Evolutionary conservation across 1,140 invertebrate species (phyloP), one percentile per base, ranked within the genome.

Genomic region (Bombyx mandarina): DNA sequence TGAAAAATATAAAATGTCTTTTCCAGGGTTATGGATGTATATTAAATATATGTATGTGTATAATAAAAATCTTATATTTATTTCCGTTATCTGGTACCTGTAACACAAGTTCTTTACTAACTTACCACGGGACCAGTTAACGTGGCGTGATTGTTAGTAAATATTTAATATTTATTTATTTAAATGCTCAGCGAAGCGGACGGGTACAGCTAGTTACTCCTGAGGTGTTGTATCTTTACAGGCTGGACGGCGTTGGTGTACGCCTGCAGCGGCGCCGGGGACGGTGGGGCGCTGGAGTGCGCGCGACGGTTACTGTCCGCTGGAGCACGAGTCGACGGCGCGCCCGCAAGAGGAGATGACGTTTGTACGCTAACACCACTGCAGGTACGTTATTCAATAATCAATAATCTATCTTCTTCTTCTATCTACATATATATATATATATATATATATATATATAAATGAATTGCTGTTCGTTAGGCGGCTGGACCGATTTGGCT

Each of bases 241-340:
- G 80, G 89, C 65, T 76, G 77, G 89, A 80, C 0, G 75, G 71
- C 2, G 70, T 57, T 0, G 67, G 84, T 88, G 18, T 89, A 88
- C 71, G 86, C 89, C 35, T 86, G 83, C 59, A 88, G 89, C 2
- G 66, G 63, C 0, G 56, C 46, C 8, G 79, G 85, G 0, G 78
- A 83, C 4, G 82, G 79, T 50, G 89, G 89, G 6, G 87, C 92
- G 54, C 67, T 80, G 6, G 79, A 86, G 12, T 90, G 91, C 42
- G 92, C 91, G 0, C 88, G 91, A 54, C 88, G 94, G 58, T 78
- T 96, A 7, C 75, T 97, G 12, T 94, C 95, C 63, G 90, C 93
- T 18, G 94, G 95, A 1, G 95, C 94, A n/a, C 89, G 92, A 54
- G 95, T 96, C 0, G 95, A 97, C 86, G 96, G 95, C 7, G 95